Evolutionary conservation across 1,140 invertebrate species (phyloP).

Genomic region (Zaprionus vittiger): DNA sequence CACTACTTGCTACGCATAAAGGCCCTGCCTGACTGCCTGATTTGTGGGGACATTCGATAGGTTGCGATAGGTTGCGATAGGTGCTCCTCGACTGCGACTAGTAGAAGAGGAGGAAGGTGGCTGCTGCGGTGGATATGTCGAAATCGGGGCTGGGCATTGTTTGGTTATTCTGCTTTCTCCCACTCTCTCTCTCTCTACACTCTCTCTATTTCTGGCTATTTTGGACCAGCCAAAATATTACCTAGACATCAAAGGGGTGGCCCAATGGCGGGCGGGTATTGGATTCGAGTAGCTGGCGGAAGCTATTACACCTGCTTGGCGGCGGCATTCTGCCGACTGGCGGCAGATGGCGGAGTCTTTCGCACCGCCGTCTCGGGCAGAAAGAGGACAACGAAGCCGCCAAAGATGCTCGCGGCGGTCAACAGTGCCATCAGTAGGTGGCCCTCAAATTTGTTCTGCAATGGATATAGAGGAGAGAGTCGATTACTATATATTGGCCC

Average conservation of each 20-base stretch:
- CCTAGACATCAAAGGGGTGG: slow-evolving; percentile 17
- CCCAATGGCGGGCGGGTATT: background rate
- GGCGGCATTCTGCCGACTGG: slow-evolving; percentile 51
- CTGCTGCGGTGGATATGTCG: slow-evolving; percentile 69
- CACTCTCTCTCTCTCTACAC: slow-evolving; percentile 8
- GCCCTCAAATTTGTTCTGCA: slow-evolving; percentile 83
- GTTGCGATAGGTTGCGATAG: slow-evolving; percentile 33
- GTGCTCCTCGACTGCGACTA: slow-evolving; percentile 35
- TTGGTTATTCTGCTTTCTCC: slow-evolving; percentile 6
- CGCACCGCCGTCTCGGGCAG: slow-evolving; percentile 78
- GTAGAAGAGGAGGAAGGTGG: slow-evolving; percentile 52
- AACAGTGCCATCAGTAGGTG: slow-evolving; percentile 84
- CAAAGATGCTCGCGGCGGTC: slow-evolving; percentile 84
- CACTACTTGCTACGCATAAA: slow-evolving; percentile 71
- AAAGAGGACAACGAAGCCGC: slow-evolving; percentile 84
- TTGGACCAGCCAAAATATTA: slow-evolving; percentile 83
- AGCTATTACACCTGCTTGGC: slow-evolving; percentile 72
- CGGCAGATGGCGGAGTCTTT: slow-evolving; percentile 40
- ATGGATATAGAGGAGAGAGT: background rate
- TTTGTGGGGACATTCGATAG: slow-evolving; percentile 59
- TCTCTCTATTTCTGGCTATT: slow-evolving; percentile 42
- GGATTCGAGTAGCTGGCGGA: background rate
- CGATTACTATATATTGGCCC: background rate
- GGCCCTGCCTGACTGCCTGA: slow-evolving; percentile 68
- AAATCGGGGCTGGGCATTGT: slow-evolving; percentile 40